These are phyloP conservation scores for Catharus bicknelli DNA, from an alignment of 2,113 vertebrate species.

Conservation along the genomic window DNA sequence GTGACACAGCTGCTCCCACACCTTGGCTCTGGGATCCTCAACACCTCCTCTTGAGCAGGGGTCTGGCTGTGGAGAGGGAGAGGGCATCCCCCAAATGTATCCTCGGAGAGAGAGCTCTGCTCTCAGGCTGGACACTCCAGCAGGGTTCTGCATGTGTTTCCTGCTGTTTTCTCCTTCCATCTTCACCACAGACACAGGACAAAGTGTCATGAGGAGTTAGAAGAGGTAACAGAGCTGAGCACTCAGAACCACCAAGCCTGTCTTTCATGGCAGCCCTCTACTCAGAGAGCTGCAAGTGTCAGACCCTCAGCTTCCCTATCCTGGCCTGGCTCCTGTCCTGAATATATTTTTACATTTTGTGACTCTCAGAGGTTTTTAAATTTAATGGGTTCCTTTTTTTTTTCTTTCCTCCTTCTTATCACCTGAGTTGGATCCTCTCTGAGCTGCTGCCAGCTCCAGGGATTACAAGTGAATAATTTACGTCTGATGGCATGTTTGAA, in stretches of 20 bases:
- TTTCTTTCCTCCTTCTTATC: constrained; percentile 58
- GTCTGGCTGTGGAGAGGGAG: background rate
- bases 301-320: background rate
- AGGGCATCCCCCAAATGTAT: background rate
- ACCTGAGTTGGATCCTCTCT: constrained; percentile 70
- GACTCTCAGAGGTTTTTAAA: constrained; percentile 69
- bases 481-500: constrained; percentile 64
- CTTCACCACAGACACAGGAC: background rate
- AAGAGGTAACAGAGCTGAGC: background rate
- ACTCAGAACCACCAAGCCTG: background rate
- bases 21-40: background rate
- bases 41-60: background rate
- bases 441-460: constrained; percentile 59
- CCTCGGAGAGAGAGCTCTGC: background rate
- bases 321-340: constrained; percentile 32
- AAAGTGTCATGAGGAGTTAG: background rate
- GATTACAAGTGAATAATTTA: constrained; percentile 76
- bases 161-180: background rate
- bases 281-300: background rate
- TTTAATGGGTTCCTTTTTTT: constrained; percentile 66
- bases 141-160: background rate
- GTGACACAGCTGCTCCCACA: background rate
- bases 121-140: background rate
- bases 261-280: background rate
- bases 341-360: constrained; percentile 61